These are phyloP conservation scores for Bubo bubo DNA, from an alignment of 2,113 vertebrate genomes.

Conservation along the genomic window DNA sequence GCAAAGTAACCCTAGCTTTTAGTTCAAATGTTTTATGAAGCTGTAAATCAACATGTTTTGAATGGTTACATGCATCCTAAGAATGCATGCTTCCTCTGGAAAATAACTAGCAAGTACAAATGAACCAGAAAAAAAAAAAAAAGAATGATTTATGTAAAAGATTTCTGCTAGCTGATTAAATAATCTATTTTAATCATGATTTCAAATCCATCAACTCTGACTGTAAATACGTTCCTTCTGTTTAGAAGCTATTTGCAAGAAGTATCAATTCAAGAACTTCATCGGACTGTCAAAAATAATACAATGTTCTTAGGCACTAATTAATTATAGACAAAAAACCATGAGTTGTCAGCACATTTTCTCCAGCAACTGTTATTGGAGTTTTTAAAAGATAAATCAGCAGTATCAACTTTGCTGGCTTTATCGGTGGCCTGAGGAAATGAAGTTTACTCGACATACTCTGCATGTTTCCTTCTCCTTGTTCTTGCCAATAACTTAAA, in stretches of 20 bases:
- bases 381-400: background rate
- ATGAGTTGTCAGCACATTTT: background rate
- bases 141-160: background rate
- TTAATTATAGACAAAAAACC: background rate
- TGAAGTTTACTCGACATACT: background rate
- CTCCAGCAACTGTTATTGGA: background rate
- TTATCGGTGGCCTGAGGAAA: background rate
- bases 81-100: background rate
- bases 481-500: background rate
- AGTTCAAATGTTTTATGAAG: background rate
- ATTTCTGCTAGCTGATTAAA: background rate
- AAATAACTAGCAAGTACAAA: background rate
- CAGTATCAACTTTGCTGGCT: background rate
- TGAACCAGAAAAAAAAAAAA: background rate
- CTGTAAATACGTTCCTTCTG: background rate
- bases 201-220: constrained; percentile 14
- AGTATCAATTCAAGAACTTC: background rate
- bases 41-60: background rate
- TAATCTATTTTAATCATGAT: background rate
- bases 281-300: background rate
- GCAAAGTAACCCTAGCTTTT: background rate
- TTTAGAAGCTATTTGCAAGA: constrained; percentile 4
- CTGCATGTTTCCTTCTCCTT: background rate
- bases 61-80: background rate
- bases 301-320: background rate